Percentiles rank a stretch among this genome's conserved stretches.
Evolutionary conservation across 2,113 vertebrate species (phyloP).

Genomic region (Etia nguti): DNA sequence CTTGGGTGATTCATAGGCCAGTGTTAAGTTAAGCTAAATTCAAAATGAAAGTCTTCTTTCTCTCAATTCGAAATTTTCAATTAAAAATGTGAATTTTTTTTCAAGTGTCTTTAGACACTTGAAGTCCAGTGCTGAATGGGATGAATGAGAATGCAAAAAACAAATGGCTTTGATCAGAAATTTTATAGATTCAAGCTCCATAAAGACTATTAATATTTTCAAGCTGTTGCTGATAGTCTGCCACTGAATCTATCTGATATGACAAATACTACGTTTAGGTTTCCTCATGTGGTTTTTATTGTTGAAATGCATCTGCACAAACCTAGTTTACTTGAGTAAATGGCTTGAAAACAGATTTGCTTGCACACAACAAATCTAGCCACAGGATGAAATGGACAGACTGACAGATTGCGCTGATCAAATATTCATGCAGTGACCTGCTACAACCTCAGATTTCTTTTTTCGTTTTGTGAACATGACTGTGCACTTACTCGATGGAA

Average conservation of each 20-base stretch:
- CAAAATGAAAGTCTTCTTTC: not conserved
- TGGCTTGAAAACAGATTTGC: not conserved
- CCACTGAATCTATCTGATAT: not conserved
- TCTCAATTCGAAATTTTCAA: not conserved
- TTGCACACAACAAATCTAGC: not conserved
- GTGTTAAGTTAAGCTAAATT: not conserved
- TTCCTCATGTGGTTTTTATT: not conserved
- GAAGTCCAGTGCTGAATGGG: not conserved
- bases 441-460: not conserved
- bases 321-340: not conserved
- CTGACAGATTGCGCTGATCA: conserved; percentile 23
- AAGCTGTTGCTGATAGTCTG: not conserved
- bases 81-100: not conserved
- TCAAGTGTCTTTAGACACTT: not conserved
- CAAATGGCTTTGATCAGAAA: not conserved
- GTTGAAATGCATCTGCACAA: not conserved
- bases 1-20: not conserved
- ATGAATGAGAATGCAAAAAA: not conserved
- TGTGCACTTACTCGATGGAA: not conserved
- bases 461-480: not conserved
- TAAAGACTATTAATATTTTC: not conserved
- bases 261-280: not conserved
- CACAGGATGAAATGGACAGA: not conserved
- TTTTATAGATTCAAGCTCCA: not conserved
- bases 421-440: conserved; percentile 34